phyloP scores from a whole-genome alignment of 1,140 invertebrate species.

The Diorhabda sublineata region DNA sequence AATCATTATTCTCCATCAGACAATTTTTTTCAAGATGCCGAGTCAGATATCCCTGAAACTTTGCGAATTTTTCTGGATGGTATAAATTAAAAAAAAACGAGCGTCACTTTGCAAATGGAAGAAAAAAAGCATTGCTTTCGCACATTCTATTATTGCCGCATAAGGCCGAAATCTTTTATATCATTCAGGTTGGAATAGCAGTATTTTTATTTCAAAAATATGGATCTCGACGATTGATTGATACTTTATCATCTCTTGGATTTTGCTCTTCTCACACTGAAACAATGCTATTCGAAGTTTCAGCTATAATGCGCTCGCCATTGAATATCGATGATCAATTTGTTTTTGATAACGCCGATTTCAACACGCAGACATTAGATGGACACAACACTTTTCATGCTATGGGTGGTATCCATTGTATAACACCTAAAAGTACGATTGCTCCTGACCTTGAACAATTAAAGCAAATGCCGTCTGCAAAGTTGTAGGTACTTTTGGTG shows the following conservation, averaged over 20 bases:
- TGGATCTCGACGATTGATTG: too few relatives aligned
- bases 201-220: too few relatives aligned
- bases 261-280: slow-evolving; percentile 36
- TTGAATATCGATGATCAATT: slow-evolving; percentile 25
- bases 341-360: slow-evolving; percentile 38
- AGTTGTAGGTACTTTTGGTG: neutral
- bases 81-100: too few relatives aligned
- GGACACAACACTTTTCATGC: slow-evolving; percentile 36
- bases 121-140: too few relatives aligned
- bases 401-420: slow-evolving; percentile 36
- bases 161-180: too few relatives aligned
- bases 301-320: slow-evolving; percentile 22
- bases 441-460: neutral
- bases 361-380: slow-evolving; percentile 34
- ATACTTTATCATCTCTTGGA: slow-evolving; percentile 34
- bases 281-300: slow-evolving; percentile 27
- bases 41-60: too few relatives aligned
- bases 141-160: too few relatives aligned
- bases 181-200: too few relatives aligned
- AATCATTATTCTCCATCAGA: too few relatives aligned
- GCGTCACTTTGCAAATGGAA: too few relatives aligned
- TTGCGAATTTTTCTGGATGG: too few relatives aligned
- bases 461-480: slow-evolving; percentile 3
- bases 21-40: neutral
- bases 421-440: slow-evolving; percentile 16